phyloP scores from a whole-genome alignment of 2,888 invertebrate species.

The Orgyia antiqua region DNA sequence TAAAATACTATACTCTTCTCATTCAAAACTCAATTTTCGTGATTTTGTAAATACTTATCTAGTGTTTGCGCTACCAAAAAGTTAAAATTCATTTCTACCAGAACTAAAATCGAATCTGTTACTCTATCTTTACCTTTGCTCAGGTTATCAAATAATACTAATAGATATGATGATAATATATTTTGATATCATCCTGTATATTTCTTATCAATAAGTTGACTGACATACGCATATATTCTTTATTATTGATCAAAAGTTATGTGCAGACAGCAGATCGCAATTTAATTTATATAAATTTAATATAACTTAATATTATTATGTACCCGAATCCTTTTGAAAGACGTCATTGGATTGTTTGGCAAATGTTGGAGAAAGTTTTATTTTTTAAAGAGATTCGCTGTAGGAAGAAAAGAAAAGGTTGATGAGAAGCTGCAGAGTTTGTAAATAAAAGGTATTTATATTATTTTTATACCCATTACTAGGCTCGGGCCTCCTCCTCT shows the following conservation, averaged over 20 bases:
- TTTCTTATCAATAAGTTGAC: constrained; percentile 19
- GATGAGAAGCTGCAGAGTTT: constrained; percentile 4
- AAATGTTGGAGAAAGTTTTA: constrained; percentile 68
- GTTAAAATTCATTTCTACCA: too few species aligned
- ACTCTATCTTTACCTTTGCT: too few species aligned
- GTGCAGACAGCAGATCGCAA: constrained; percentile 11
- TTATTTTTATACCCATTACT: too few species aligned
- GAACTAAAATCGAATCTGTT: too few species aligned
- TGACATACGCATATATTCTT: constrained; percentile 18
- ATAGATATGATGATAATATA: too few species aligned
- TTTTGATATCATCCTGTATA: background rate
- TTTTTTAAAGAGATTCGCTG: constrained; percentile 31
- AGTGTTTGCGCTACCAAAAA: too few species aligned
- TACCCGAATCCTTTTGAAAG: constrained; percentile 80
- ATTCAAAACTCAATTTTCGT: too few species aligned
- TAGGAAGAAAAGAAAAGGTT: constrained; percentile 18
- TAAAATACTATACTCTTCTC: too few species aligned
- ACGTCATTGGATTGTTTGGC: constrained; percentile 77
- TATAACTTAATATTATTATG: constrained; percentile 49
- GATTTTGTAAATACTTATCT: too few species aligned
- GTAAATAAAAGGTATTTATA: background rate
- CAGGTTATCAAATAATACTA: too few species aligned
- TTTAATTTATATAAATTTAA: too few species aligned
- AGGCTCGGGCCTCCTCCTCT: too few species aligned
- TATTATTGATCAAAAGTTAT: constrained; percentile 9